These are phyloP conservation scores for Doris montereyensis DNA, from an alignment of 2,888 invertebrate species.

Conservation along the genomic window DNA sequence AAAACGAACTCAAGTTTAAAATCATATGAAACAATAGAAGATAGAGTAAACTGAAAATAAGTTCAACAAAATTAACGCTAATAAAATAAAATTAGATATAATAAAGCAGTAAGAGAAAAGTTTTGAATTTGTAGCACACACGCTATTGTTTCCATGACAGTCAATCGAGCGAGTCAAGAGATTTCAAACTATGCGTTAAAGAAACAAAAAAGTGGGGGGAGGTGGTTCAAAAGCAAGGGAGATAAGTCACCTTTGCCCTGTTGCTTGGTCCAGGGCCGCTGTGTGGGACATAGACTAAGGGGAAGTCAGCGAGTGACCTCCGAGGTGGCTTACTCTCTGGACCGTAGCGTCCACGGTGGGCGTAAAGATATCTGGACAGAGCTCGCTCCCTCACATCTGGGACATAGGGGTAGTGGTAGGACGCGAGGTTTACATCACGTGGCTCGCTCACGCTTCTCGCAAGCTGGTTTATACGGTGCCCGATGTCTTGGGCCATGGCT, in stretches of 20 bases:
- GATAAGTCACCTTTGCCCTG: constrained; percentile 43
- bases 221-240: neutral
- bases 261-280: constrained; percentile 5
- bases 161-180: no score
- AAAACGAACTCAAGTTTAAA: no score
- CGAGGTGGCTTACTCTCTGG: constrained; percentile 36
- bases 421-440: constrained; percentile 12
- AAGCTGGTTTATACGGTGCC: neutral
- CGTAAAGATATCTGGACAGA: constrained; percentile 27
- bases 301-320: constrained; percentile 36
- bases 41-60: no score
- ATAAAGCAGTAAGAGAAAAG: no score
- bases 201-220: constrained; percentile 12
- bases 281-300: constrained; percentile 43
- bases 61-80: no score
- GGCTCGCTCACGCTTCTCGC: constrained; percentile 20
- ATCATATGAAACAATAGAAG: no score
- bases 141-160: no score
- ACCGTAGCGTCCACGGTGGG: constrained; percentile 32
- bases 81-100: no score
- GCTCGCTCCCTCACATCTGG: constrained; percentile 33
- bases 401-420: constrained; percentile 31
- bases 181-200: no score
- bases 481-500: neutral
- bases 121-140: no score